Percentiles rank a stretch among this genome's conserved stretches.
Conservation (phyloP, 2,797 vertebrate species). For the Sebastes cheni region DNA sequence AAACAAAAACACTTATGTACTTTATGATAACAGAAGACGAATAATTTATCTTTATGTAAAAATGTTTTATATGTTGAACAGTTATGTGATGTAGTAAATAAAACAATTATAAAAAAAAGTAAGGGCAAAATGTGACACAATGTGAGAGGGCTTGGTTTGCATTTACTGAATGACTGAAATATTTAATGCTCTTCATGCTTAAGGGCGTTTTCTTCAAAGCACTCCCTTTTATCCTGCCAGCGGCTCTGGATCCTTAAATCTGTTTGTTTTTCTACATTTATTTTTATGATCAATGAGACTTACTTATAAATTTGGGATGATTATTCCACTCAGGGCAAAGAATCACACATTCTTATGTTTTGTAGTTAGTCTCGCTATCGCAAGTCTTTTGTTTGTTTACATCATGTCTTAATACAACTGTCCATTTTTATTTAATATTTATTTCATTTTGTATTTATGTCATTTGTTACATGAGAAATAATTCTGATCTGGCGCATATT, state of each 20-base stretch:
- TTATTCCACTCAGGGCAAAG: constrained; percentile 77
- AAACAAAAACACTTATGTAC: constrained; percentile 66
- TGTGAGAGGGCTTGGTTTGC: constrained; percentile 36
- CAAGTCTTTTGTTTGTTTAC: constrained; percentile 70
- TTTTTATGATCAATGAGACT: constrained; percentile 46
- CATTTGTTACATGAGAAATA: constrained; percentile 67
- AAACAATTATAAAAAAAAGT: constrained; percentile 27
- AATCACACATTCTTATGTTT: constrained; percentile 60
- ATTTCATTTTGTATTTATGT: constrained; percentile 84
- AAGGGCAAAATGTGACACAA: constrained; percentile 36
- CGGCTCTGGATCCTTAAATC: constrained; percentile 47
- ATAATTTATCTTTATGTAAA: constrained; percentile 66
- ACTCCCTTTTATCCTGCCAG: constrained; percentile 56
- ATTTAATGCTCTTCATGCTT: constrained; percentile 43
- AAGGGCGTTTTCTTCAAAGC: constrained; percentile 50
- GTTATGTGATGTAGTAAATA: constrained; percentile 42
- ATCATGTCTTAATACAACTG: constrained; percentile 73
- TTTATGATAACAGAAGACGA: constrained; percentile 60
- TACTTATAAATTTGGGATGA: constrained; percentile 43
- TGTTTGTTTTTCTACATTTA: constrained; percentile 36
- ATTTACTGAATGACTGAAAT: constrained; percentile 61
- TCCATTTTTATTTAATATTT: constrained; percentile 86
- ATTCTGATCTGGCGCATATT: constrained; percentile 43
- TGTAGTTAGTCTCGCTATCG: constrained; percentile 43
- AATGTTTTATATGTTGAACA: constrained; percentile 53